Evolutionary conservation across 2,888 invertebrate species (phyloP).

Genomic region (Himalopsyche japonica): DNA sequence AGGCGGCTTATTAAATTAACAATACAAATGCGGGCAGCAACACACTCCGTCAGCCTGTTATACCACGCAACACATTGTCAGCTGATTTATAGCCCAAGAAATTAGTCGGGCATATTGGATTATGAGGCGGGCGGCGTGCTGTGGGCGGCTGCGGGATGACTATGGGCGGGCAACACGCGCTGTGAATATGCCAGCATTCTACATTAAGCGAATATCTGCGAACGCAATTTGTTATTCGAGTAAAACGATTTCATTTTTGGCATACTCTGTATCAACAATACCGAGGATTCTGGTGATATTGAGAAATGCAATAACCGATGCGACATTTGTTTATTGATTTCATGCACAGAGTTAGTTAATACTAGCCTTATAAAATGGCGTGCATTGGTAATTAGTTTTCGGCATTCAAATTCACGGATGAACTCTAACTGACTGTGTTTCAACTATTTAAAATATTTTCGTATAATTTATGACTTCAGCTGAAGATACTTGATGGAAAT

Average conservation of each 20-base stretch:
- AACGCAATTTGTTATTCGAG: neutral
- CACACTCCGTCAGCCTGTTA: neutral
- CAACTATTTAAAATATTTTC: too few species aligned
- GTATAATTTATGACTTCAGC: too few species aligned
- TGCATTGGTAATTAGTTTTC: too few species aligned
- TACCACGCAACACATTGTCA: slow-evolving; percentile 4
- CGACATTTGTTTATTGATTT: too few species aligned
- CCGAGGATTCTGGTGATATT: too few species aligned
- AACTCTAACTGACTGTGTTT: too few species aligned
- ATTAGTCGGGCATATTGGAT: slow-evolving; percentile 31
- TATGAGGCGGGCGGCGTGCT: slow-evolving; percentile 10
- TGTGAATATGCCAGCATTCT: neutral
- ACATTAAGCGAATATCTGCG: neutral
- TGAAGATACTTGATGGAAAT: too few species aligned
- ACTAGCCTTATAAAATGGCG: too few species aligned
- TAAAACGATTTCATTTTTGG: neutral
- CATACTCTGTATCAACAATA: neutral
- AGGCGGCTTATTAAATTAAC: neutral
- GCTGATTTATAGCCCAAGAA: slow-evolving; percentile 24
- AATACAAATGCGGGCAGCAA: neutral
- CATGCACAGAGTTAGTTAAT: too few species aligned
- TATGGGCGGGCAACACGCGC: neutral
- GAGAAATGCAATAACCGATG: too few species aligned
- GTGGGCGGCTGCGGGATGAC: neutral
- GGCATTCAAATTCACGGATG: too few species aligned